phyloP scores from a whole-genome alignment of 2,888 invertebrate genomes.

The Tipula unca region DNA sequence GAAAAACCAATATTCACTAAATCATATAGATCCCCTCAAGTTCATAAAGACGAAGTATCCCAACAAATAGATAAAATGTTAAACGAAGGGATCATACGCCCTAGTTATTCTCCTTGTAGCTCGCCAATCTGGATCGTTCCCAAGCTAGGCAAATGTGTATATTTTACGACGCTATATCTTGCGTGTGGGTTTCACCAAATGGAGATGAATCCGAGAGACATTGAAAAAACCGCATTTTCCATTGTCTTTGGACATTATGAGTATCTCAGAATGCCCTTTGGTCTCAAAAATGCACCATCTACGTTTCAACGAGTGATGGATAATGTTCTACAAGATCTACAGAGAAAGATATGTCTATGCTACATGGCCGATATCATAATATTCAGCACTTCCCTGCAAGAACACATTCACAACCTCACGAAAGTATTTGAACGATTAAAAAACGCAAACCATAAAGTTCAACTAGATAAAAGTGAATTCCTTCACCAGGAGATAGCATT shows the following conservation, averaged over 20 bases:
- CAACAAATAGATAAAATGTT: conserved; percentile 17
- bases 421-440: conserved; percentile 29
- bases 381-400: conserved; percentile 29
- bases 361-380: conserved; percentile 33
- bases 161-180: neutral
- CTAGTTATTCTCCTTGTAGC: conserved; percentile 19
- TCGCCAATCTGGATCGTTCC: conserved; percentile 20
- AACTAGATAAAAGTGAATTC: conserved; percentile 30
- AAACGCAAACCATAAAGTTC: too few species aligned
- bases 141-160: neutral
- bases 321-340: too few species aligned
- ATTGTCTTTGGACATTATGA: conserved; percentile 22
- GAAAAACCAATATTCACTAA: too few species aligned
- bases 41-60: too few species aligned
- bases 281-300: too few species aligned
- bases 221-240: conserved; percentile 20
- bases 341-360: neutral
- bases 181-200: neutral
- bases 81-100: conserved; percentile 9
- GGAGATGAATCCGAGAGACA: neutral
- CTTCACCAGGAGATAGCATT: conserved; percentile 29
- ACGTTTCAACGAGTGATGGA: too few species aligned
- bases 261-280: conserved; percentile 22
- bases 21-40: too few species aligned
- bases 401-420: conserved; percentile 28